Base-by-base conservation (phyloP, 2,113 vertebrate genomes). In the Sakesphorus luctuosus region DNA sequence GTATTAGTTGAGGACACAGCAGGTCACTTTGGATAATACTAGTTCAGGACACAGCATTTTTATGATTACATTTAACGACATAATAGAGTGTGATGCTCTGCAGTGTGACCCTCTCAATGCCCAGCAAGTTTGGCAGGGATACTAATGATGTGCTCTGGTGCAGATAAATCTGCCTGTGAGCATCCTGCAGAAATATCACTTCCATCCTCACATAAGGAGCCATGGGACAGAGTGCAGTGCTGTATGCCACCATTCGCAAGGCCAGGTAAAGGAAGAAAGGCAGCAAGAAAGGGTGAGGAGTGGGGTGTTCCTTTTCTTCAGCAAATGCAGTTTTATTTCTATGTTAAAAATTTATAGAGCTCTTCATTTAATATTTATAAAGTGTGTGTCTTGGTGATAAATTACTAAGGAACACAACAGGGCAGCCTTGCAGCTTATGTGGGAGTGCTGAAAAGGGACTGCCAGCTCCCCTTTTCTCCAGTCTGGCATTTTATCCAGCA, bases 331-430 rank as follows among this genome's bases (percentile, higher is more conserved):
- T 73, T 96, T 95, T 95, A 96, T 91, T 89, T 94, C 84, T 68
- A 52, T 0, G 3, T 97, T 94, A 97, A 97, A 96, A 90, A 96
- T 97, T 89, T 86, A 97, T 94, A 72, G 69, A 93, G 61, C 62
- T 71, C 93, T 93, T 97, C 87, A 97, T 96, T 93, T 94, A 96
- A 92, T 97, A 97, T 96, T 97, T 97, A 97, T 96, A 76, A 94
- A 87, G 86, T 84, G 58, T 87, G 50, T 58, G 86, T 94, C 91
- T 84, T 88, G 53, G 67, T 96, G 78, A 95, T 96, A 92, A 95
- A 97, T 96, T 95, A 91, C 81, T 63, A 59, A 95, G 92, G 69
- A 94, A 81, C 35, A 82, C 71, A 95, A 96, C 43, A 91, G 88
- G 90, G 65, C 84, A 91, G 74, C 19, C 35, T 72, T 68, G 43